Percentiles rank a stretch among this genome's conserved stretches.
phyloP scores from a whole-genome alignment of 2,797 vertebrate genomes.

The Hafferia zeledoni region DNA sequence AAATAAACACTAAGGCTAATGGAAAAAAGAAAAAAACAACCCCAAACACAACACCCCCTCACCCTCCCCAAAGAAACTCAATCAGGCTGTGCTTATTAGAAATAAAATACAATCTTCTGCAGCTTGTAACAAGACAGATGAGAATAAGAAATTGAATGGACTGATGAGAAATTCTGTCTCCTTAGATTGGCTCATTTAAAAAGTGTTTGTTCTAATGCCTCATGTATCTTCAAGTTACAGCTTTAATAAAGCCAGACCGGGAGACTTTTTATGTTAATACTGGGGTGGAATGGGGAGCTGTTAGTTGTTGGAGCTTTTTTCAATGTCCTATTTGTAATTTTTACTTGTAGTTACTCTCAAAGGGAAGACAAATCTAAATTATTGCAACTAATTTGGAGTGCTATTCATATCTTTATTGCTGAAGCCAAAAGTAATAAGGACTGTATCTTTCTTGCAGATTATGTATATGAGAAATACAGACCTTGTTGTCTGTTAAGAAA shows the following conservation, averaged over 20 bases:
- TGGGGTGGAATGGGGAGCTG: neutral
- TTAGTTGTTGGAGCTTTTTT: neutral
- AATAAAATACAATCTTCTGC: neutral
- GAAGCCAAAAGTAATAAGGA: neutral
- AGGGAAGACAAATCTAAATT: neutral
- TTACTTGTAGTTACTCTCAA: neutral
- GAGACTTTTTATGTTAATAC: neutral
- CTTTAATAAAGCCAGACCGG: neutral
- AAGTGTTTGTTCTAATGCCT: neutral
- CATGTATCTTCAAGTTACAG: neutral
- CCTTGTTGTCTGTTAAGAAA: neutral
- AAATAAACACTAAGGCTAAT: neutral
- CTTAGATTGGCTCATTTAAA: neutral
- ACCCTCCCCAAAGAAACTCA: neutral
- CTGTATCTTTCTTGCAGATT: neutral
- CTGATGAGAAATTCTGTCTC: neutral
- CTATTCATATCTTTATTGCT: neutral
- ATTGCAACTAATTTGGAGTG: neutral
- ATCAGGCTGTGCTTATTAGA: neutral
- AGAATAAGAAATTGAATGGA: neutral
- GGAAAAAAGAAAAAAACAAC: neutral
- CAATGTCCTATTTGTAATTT: neutral
- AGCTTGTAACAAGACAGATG: neutral
- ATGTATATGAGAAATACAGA: fast-evolving
- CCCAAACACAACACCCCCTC: too few relatives aligned